Evolutionary conservation across 2,888 invertebrate species (phyloP).

Genomic region (Bhutanitis thaidina): DNA sequence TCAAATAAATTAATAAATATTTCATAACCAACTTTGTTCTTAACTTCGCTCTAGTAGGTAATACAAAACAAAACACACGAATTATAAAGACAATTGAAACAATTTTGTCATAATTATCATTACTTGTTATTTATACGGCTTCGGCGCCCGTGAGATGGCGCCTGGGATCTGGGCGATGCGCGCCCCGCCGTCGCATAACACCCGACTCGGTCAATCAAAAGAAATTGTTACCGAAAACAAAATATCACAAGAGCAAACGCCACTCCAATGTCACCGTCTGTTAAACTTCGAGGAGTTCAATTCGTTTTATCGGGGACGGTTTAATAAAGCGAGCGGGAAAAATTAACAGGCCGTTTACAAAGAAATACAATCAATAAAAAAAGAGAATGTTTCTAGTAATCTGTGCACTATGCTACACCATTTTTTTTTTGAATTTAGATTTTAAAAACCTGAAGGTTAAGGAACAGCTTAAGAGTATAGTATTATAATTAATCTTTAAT

Average conservation of each 20-base stretch:
- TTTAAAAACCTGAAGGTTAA: too few relatives aligned
- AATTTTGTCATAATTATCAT: slow-evolving; percentile 20
- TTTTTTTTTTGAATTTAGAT: too few relatives aligned
- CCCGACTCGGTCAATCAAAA: slow-evolving; percentile 15
- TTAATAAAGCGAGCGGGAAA: not conserved
- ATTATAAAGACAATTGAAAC: slow-evolving; percentile 13
- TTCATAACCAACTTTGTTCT: not conserved
- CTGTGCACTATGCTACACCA: not conserved
- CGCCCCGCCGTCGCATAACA: slow-evolving; percentile 9
- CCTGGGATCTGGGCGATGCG: slow-evolving; percentile 7
- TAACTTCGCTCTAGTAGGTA: not conserved
- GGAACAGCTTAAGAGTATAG: too few relatives aligned
- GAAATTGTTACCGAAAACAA: slow-evolving; percentile 20
- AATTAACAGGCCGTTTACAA: not conserved
- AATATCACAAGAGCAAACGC: slow-evolving; percentile 10
- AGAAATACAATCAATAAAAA: not conserved
- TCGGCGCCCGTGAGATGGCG: slow-evolving; percentile 17
- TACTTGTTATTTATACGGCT: slow-evolving; percentile 17
- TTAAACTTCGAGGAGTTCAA: slow-evolving; percentile 5
- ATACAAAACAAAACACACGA: not conserved
- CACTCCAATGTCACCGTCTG: slow-evolving; percentile 17
- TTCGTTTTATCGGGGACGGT: not conserved
- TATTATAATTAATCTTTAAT: too few relatives aligned
- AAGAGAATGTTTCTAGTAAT: not conserved
- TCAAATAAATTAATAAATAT: too few relatives aligned